Percentiles rank a stretch among this genome's conserved stretches.
Conservation (phyloP, 2,797 vertebrate species). For the Urophycis tenuis region DNA sequence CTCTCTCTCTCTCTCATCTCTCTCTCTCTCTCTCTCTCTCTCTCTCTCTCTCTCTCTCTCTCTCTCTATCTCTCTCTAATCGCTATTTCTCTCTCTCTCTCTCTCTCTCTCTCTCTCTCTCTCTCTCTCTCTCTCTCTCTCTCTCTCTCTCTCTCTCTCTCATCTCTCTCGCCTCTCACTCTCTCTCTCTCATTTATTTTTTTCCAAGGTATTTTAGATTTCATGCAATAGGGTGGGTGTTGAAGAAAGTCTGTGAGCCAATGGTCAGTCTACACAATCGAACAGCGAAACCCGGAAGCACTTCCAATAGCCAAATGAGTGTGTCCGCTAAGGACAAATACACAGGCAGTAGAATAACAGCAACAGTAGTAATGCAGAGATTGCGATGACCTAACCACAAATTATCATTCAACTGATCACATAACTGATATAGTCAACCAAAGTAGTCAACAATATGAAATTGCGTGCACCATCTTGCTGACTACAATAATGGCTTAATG, state of each 20-base stretch:
- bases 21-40: background rate
- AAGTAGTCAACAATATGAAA: background rate
- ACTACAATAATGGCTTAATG: background rate
- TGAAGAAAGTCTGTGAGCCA: constrained; percentile 17
- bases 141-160: too few species aligned
- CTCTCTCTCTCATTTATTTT: constrained; percentile 43
- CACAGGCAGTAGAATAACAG: background rate
- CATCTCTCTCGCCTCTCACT: constrained; percentile 30
- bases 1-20: too few species aligned
- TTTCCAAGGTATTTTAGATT: constrained; percentile 36
- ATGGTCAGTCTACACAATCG: constrained; percentile 20
- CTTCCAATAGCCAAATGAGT: background rate
- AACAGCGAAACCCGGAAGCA: background rate
- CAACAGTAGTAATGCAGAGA: background rate
- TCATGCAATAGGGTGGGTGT: constrained; percentile 31
- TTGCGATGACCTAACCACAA: background rate
- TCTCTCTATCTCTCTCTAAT: constrained; percentile 42
- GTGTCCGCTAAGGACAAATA: background rate
- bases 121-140: background rate
- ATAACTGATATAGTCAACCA: background rate
- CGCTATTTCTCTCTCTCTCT: constrained; percentile 32
- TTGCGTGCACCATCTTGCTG: background rate
- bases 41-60: constrained; percentile 36
- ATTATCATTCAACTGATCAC: background rate
- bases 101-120: constrained; percentile 35